Evolutionary conservation across 2,888 invertebrate species (phyloP).

Genomic region (Hirtodrosophila cameraria): DNA sequence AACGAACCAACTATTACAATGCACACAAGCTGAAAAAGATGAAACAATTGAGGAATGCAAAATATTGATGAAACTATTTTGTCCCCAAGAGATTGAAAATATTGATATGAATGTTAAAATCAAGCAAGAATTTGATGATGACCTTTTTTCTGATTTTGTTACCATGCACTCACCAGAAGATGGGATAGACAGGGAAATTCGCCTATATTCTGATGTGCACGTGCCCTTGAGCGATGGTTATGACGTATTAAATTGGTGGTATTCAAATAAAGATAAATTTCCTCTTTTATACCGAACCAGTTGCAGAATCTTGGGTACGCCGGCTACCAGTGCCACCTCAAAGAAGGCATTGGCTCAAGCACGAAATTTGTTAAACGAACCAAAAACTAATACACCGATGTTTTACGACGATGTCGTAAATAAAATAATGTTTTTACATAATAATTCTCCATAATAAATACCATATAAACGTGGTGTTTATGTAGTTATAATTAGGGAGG

Average conservation of each 20-base stretch:
- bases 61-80: conserved; percentile 4
- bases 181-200: conserved; percentile 6
- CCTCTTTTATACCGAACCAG: conserved; percentile 11
- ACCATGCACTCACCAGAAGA: not conserved
- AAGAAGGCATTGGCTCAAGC: not conserved
- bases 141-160: conserved; percentile 23
- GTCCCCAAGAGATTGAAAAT: not conserved
- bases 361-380: not conserved
- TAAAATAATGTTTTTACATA: conserved; percentile 19
- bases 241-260: conserved; percentile 22
- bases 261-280: conserved; percentile 13
- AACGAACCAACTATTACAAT: conserved; percentile 21
- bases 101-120: not conserved
- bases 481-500: too few relatives aligned
- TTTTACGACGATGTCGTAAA: not conserved
- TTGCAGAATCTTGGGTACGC: conserved; percentile 19
- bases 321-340: conserved; percentile 1
- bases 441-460: not conserved
- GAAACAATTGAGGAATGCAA: conserved; percentile 12
- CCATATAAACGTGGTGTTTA: not conserved
- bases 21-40: conserved; percentile 5
- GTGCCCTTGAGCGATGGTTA: conserved; percentile 7
- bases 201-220: conserved; percentile 12
- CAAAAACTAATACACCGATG: not conserved
- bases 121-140: conserved; percentile 11